Percentiles rank a stretch among this genome's conserved stretches.
Conservation (phyloP, 2,113 vertebrate species). For the Danio rerio region GRCz12tu NC_133193.1:47493501-47494000, state of each 20-base stretch:
- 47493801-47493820: not conserved
- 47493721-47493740: not conserved
- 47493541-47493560: not conserved
- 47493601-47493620: not conserved
- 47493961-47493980: not conserved
- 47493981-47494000: not conserved
- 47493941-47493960: not conserved
- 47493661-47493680: conserved; percentile 6
- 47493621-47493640: not conserved
- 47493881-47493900: conserved; percentile 63
- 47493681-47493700: conserved; percentile 15
- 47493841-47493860: conserved; percentile 50
- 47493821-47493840: not conserved
- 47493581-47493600: not conserved
- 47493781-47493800: not conserved
- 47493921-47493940: not conserved
- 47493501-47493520: not conserved
- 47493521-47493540: not conserved
- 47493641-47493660: not conserved
- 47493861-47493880: conserved; percentile 59
- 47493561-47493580: not conserved
- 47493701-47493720: not conserved
- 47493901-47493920: conserved; percentile 37
- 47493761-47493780: too few species aligned
- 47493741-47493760: not conserved